Base-by-base conservation (phyloP, 2,797 vertebrate species). In the Brachymystax lenok region DNA sequence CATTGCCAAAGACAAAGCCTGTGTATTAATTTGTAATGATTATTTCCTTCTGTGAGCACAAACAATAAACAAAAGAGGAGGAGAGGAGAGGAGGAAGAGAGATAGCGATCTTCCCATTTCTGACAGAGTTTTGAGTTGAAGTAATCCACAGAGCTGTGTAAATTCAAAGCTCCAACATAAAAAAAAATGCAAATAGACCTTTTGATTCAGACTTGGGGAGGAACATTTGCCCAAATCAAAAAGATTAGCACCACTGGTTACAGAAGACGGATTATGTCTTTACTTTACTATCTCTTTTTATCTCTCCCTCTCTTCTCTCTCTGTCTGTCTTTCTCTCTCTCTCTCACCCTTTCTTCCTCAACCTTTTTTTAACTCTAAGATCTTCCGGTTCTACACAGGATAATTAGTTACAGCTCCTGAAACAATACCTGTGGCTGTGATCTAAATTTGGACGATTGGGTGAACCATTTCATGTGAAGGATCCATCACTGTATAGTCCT, bases 131-230 rank as follows among this genome's bases (percentile, higher is more conserved):
- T 89, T 92, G 91, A 93, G 84, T 86, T 54, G 73, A 85, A 76
- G 77, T 92, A 92, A 93, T 92, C 88, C 88, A 86, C 81, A 84
- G 75, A 88, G 82, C 74, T 89, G 83, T 89, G 88, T 80, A 93
- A 92, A 92, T 91, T 88, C 93, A 92, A 91, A 90, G 78, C 84
- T 88, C 81, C 81, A 84, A 79, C 82, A 75, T 84, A 84, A 79
- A 85, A 82, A 12, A 83, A 83, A 8, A 13, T 81, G 79, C 79
- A 92, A 92, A 91, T 90, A 88, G 84, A 88, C 79, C 82, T 90
- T 93, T 92, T 90, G 88, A 89, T 92, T 90, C 70, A 24, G 85
- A 81, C 71, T 81, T 84, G 73, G 84, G 82, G 40, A 67, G 83
- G 82, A 84, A 79, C 86, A 88, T 83, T 82, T 84, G 73, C 78